Evolutionary conservation across 2,888 invertebrate species (phyloP).

Genomic region (Tuta absoluta): DNA sequence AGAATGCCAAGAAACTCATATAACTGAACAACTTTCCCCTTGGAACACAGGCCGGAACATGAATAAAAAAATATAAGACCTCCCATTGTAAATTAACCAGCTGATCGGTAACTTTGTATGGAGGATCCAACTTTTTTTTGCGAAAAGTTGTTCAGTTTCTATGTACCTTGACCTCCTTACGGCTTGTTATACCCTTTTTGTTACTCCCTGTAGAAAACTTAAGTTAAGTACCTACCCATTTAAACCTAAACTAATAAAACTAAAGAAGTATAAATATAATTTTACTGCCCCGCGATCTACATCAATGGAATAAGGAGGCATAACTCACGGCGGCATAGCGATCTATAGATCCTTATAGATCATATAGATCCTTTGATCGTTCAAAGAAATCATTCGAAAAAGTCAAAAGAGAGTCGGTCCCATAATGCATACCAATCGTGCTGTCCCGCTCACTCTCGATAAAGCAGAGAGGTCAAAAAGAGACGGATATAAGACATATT

Average conservation of each 20-base stretch:
- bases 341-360: conserved; percentile 60
- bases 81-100: too few relatives aligned
- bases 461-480: conserved; percentile 38
- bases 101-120: too few relatives aligned
- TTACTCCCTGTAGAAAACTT: too few relatives aligned
- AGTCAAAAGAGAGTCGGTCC: conserved; percentile 52
- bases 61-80: too few relatives aligned
- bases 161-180: too few relatives aligned
- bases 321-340: conserved; percentile 70
- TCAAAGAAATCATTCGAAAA: conserved; percentile 77
- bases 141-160: too few relatives aligned
- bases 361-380: conserved; percentile 67
- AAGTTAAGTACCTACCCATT: background rate
- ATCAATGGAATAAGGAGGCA: conserved; percentile 63
- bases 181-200: too few relatives aligned
- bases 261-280: conserved; percentile 42
- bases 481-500: conserved; percentile 58
- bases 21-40: too few relatives aligned
- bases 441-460: conserved; percentile 47
- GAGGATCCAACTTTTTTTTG: too few relatives aligned
- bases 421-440: conserved; percentile 76
- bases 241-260: conserved; percentile 4
- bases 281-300: conserved; percentile 41
- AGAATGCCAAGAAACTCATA: too few relatives aligned
- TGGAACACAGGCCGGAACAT: too few relatives aligned